Percentiles rank a stretch among this genome's conserved stretches.
Evolutionary conservation across 2,113 vertebrate species (phyloP).

Genomic region (Petrocephalus zakoni): DNA sequence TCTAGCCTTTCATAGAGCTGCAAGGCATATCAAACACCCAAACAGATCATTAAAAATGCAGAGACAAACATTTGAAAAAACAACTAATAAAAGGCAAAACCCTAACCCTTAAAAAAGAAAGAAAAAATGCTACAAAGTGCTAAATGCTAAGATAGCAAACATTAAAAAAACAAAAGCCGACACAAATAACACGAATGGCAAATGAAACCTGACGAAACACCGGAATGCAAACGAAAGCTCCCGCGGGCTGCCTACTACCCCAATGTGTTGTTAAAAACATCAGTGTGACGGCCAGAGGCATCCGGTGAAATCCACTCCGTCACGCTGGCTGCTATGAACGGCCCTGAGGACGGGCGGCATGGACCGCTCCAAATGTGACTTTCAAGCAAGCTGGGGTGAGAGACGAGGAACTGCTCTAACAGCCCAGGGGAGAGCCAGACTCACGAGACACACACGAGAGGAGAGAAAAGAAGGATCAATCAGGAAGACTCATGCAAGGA

Average conservation of each 20-base stretch:
- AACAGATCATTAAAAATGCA: neutral
- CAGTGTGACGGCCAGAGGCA: conserved; percentile 14
- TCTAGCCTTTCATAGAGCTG: neutral
- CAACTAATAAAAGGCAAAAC: neutral
- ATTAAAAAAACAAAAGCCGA: neutral
- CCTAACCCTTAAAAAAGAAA: neutral
- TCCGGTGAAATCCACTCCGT: neutral
- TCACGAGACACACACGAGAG: neutral
- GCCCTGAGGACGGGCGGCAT: neutral
- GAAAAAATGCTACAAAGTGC: neutral
- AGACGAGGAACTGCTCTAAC: neutral
- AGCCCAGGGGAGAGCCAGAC: neutral
- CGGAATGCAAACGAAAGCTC: neutral
- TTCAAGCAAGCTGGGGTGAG: neutral
- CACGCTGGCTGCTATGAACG: conserved; percentile 6
- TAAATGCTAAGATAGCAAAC: neutral
- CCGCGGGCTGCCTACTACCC: neutral
- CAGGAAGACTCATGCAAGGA: neutral
- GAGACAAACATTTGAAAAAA: neutral
- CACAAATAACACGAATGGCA: neutral
- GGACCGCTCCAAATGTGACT: neutral
- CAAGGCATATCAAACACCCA: neutral
- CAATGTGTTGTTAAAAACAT: neutral
- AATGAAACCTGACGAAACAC: neutral
- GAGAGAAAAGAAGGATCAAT: neutral